Conservation (phyloP, 2,888 invertebrate species). For the Dryadula phaetusa region DNA sequence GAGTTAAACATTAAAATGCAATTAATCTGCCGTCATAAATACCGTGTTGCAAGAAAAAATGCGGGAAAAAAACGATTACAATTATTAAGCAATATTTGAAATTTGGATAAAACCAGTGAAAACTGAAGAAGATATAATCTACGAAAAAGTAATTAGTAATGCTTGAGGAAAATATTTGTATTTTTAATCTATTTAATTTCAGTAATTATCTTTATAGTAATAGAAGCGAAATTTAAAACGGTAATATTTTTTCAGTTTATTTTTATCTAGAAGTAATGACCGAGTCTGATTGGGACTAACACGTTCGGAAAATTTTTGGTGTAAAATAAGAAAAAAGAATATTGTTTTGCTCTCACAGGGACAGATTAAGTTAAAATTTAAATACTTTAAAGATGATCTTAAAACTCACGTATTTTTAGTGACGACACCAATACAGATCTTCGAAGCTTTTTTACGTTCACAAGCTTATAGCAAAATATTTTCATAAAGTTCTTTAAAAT, state of each 20-base stretch:
- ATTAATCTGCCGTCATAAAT: no score
- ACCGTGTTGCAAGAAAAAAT: no score
- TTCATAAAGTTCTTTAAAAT: background rate
- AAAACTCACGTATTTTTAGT: background rate
- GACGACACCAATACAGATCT: background rate
- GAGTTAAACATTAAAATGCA: background rate
- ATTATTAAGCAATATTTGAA: background rate
- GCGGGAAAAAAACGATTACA: background rate
- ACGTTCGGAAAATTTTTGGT: no score
- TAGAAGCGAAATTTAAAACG: background rate
- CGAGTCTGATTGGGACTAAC: no score
- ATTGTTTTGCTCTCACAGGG: no score
- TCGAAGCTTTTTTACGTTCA: background rate
- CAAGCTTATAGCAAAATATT: background rate
- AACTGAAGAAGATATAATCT: conserved; percentile 3
- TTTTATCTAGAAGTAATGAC: no score
- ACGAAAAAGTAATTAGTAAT: background rate
- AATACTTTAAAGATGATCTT: background rate
- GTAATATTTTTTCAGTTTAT: background rate
- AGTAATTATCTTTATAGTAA: background rate
- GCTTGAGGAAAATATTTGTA: conserved; percentile 9
- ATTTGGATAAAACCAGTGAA: conserved; percentile 2
- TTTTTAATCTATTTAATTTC: background rate
- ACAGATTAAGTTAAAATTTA: no score
- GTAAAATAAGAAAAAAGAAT: no score